phyloP scores from a whole-genome alignment of 2,888 invertebrate species.

The Halictus ligatus region DNA sequence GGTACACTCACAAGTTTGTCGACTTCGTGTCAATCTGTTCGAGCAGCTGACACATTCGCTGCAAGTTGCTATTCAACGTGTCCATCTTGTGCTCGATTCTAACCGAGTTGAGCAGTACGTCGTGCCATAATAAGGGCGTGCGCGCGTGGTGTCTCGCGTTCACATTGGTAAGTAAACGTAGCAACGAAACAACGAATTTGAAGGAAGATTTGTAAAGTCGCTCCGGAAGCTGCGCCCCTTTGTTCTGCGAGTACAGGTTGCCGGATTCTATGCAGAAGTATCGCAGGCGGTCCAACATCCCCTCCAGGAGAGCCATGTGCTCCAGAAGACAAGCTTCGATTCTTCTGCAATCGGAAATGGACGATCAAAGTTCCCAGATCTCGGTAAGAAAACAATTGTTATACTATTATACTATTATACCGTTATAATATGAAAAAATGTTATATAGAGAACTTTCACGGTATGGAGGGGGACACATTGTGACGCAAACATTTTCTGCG shows the following conservation, averaged over 20 bases:
- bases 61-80: constrained; percentile 74
- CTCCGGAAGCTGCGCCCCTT: constrained; percentile 71
- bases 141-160: constrained; percentile 43
- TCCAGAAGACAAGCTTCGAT: constrained; percentile 92
- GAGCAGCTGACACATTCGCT: constrained; percentile 88
- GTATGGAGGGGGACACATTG: too few relatives aligned
- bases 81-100: constrained; percentile 71
- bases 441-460: too few relatives aligned
- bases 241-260: constrained; percentile 52
- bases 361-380: neutral
- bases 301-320: constrained; percentile 91
- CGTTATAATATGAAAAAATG: too few relatives aligned
- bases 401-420: too few relatives aligned
- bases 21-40: constrained; percentile 92
- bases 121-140: constrained; percentile 80
- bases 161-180: constrained; percentile 75
- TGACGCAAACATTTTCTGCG: too few relatives aligned
- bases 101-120: constrained; percentile 78
- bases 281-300: constrained; percentile 90
- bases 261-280: constrained; percentile 76
- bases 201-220: constrained; percentile 76
- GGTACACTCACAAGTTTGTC: constrained; percentile 94
- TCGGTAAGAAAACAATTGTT: too few relatives aligned
- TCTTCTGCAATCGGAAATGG: constrained; percentile 84
- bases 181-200: constrained; percentile 75